Evolutionary conservation across 2,888 invertebrate species (phyloP).

Genomic region (Autographa gamma): DNA sequence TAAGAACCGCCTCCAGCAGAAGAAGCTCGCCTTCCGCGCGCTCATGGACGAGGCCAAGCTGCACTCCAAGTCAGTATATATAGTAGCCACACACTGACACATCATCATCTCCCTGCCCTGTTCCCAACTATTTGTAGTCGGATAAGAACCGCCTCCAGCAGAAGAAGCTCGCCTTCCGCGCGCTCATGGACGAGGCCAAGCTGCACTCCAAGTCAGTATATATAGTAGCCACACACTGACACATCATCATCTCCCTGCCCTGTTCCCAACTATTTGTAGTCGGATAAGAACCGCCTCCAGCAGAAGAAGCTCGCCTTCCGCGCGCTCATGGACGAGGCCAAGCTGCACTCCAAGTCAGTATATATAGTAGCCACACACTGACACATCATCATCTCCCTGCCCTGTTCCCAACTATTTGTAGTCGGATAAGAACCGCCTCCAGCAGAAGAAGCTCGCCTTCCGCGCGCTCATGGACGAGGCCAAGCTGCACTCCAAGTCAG

Average conservation of each 20-base stretch:
- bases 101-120: no score
- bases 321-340: constrained; percentile 96
- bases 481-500: constrained; percentile 98
- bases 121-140: no score
- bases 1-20: constrained; percentile 96
- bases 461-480: constrained; percentile 96
- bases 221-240: no score
- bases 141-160: constrained; percentile 97
- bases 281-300: constrained; percentile 96
- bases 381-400: no score
- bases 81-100: no score
- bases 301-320: constrained; percentile 97
- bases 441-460: constrained; percentile 97
- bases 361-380: no score
- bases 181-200: constrained; percentile 96
- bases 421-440: constrained; percentile 97
- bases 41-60: constrained; percentile 97
- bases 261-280: no score
- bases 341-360: constrained; percentile 97
- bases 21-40: constrained; percentile 96
- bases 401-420: no score
- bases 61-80: no score
- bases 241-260: no score
- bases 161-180: constrained; percentile 96
- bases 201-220: constrained; percentile 98